These are phyloP conservation scores for Fulmarus glacialis DNA, from an alignment of 2,113 vertebrate species.

Conservation along the genomic window DNA sequence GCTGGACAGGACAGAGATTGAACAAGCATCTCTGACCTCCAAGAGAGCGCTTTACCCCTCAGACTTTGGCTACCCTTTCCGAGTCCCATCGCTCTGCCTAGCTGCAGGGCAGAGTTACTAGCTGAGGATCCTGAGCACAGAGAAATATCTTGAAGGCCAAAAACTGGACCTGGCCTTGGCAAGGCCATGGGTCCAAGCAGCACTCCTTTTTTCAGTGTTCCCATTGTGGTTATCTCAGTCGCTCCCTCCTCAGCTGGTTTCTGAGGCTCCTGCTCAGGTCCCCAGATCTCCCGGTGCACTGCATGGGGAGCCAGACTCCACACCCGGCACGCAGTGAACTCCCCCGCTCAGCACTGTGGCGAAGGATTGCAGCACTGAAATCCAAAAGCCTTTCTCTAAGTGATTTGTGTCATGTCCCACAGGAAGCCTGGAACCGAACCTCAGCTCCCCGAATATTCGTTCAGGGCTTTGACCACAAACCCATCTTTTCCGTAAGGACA, in stretches of 20 bases:
- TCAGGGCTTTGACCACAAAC: constrained; percentile 1
- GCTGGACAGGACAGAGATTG: background rate
- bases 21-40: background rate
- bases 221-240: background rate
- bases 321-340: rapidly evolving
- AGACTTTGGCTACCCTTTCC: background rate
- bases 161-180: background rate
- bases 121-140: background rate
- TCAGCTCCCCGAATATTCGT: rapidly evolving
- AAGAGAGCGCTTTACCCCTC: background rate
- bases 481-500: background rate
- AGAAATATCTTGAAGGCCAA: background rate
- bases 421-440: background rate
- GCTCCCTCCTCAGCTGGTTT: background rate
- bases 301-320: rapidly evolving
- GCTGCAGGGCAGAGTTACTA: background rate
- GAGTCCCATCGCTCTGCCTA: background rate
- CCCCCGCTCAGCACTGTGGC: background rate
- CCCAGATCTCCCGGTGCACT: background rate
- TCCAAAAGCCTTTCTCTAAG: background rate
- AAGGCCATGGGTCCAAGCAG: background rate
- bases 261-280: background rate
- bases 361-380: background rate
- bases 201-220: background rate
- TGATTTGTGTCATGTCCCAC: background rate